Percentiles rank a stretch among this genome's conserved stretches.
These are phyloP conservation scores for Metacarcinus magister DNA, from an alignment of 2,888 invertebrate species.

Conservation along the genomic window DNA sequence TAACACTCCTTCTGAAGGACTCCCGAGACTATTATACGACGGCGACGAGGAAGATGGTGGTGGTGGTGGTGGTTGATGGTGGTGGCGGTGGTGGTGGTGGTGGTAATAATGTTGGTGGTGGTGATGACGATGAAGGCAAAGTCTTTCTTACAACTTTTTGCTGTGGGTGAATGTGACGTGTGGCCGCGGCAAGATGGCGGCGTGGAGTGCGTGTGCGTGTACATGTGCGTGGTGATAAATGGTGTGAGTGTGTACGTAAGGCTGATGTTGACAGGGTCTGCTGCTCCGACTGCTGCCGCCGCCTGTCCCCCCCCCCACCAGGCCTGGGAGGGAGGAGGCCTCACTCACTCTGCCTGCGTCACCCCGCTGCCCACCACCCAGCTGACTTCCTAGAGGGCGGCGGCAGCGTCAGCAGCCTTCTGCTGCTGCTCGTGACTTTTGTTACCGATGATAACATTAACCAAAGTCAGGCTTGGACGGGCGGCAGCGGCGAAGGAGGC, in stretches of 20 bases:
- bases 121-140: background rate
- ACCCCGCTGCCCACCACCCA: background rate
- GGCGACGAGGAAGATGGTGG: background rate
- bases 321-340: background rate
- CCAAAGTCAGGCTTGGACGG: constrained; percentile 22
- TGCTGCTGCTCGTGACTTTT: constrained; percentile 34
- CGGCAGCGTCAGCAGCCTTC: background rate
- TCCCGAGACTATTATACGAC: background rate
- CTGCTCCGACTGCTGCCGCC: background rate
- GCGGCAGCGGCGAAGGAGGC: constrained; percentile 51
- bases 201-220: constrained; percentile 36
- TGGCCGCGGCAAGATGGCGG: background rate
- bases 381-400: background rate
- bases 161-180: background rate
- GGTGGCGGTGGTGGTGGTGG: background rate
- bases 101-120: background rate
- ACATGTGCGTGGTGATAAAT: constrained; percentile 28
- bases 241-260: constrained; percentile 16
- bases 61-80: constrained; percentile 14
- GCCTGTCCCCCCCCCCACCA: background rate
- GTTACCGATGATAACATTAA: background rate
- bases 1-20: constrained; percentile 31
- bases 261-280: constrained; percentile 38
- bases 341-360: background rate
- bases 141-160: constrained; percentile 3